Evolutionary conservation across 2,113 vertebrate genomes (phyloP).

Genomic region (human (Homo sapiens)): DNA sequence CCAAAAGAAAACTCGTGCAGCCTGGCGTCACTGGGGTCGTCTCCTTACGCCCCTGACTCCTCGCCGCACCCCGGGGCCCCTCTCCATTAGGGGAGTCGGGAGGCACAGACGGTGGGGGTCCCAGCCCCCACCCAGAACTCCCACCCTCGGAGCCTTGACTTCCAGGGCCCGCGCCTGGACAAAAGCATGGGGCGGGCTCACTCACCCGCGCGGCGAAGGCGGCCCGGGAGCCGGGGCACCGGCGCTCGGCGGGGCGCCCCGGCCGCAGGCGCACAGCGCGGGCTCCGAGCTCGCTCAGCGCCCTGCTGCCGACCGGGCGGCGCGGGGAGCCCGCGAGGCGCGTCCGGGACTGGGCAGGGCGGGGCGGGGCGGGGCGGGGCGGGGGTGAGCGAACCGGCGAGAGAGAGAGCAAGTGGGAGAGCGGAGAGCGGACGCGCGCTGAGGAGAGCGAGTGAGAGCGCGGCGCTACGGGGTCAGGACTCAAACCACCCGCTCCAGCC

Average conservation of each 20-base stretch:
- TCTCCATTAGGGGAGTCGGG: neutral
- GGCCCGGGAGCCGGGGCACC: neutral
- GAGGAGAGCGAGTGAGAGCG: neutral
- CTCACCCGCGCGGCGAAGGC: conserved; percentile 62
- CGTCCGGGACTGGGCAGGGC: neutral
- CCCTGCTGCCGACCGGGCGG: neutral
- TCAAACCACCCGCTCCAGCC: neutral
- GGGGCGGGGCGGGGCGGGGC: too few species aligned
- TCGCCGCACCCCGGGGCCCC: neutral
- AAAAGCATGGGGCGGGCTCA: conserved; percentile 65
- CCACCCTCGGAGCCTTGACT: neutral
- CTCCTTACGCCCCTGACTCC: neutral
- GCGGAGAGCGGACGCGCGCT: neutral
- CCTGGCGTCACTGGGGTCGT: neutral
- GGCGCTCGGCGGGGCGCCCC: neutral
- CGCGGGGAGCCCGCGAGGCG: neutral
- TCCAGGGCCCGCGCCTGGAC: conserved; percentile 35
- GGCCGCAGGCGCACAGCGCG: neutral
- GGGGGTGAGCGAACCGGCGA: neutral
- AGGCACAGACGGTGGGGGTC: neutral
- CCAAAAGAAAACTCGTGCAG: neutral
- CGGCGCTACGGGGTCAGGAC: accelerated
- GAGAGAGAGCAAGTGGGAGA: neutral
- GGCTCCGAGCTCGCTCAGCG: neutral
- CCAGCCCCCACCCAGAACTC: neutral